A percentile compares a stretch with the other conserved stretches of the same genome.
Evolutionary conservation across 2,888 invertebrate genomes (phyloP).

Genomic region (Tubiluchus corallicola): DNA sequence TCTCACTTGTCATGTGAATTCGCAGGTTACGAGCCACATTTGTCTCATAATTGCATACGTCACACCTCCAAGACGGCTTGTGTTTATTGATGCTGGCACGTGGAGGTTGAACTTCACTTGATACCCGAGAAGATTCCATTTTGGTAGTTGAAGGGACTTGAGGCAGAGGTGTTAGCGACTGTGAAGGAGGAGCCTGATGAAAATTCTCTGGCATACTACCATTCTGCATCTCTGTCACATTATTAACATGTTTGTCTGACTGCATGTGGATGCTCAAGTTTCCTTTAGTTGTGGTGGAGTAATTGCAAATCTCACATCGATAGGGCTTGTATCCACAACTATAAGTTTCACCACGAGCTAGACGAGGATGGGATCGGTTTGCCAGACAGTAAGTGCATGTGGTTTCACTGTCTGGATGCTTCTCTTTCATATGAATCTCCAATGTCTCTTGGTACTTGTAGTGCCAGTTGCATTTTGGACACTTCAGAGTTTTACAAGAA

Average conservation of each 20-base stretch:
- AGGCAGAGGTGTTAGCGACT: constrained; percentile 2
- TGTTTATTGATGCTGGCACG: too few species aligned
- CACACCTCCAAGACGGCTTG: constrained; percentile 86
- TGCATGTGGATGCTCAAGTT: constrained; percentile 99
- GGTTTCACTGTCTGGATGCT: constrained; percentile 59
- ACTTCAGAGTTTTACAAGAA: constrained; percentile 95
- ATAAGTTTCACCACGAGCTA: constrained; percentile 95
- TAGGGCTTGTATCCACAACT: constrained; percentile 98
- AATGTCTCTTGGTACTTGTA: constrained; percentile 99
- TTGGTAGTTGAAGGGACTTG: too few species aligned
- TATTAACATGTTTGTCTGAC: constrained; percentile 97
- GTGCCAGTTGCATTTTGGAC: constrained; percentile 99
- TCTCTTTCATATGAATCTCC: constrained; percentile 99
- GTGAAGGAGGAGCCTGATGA: not conserved
- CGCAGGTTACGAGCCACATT: constrained; percentile 86
- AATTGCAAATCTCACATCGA: constrained; percentile 93
- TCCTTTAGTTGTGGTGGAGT: constrained; percentile 98
- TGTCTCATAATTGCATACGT: constrained; percentile 95
- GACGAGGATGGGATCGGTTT: constrained; percentile 87
- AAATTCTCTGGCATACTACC: constrained; percentile 37
- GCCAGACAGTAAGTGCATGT: constrained; percentile 96
- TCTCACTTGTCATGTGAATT: constrained; percentile 96
- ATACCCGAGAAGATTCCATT: too few species aligned
- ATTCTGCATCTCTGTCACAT: constrained; percentile 87
- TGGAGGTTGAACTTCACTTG: constrained; percentile 12